phyloP scores from a whole-genome alignment of 2,113 vertebrate genomes.

The Callionymus lyra region DNA sequence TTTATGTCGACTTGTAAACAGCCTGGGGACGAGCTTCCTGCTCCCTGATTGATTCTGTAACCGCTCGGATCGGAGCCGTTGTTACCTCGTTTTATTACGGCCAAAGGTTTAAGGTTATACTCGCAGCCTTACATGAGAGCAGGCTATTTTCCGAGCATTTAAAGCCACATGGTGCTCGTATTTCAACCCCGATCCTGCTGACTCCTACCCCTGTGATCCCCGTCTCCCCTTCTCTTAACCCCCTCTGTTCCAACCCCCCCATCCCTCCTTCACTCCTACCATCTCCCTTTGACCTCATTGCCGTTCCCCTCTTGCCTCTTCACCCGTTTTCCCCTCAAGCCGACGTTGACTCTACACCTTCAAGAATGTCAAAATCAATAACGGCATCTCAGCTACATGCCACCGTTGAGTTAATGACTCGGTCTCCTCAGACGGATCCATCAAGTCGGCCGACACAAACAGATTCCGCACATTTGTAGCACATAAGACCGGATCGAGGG shows the following conservation, averaged over 20 bases:
- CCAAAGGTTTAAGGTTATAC: conserved; percentile 17
- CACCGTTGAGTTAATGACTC: conserved; percentile 56
- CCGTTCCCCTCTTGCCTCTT: conserved; percentile 31
- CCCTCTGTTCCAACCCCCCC: background rate
- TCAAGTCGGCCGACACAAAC: conserved; percentile 27
- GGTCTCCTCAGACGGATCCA: conserved; percentile 46
- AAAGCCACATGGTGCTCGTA: conserved; percentile 24
- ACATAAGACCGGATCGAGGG: no score
- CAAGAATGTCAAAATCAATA: conserved; percentile 51
- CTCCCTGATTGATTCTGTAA: conserved; percentile 28
- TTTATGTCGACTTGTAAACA: conserved; percentile 50
- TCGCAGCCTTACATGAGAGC: conserved; percentile 7
- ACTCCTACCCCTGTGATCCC: conserved; percentile 9
- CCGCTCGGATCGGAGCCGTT: no score
- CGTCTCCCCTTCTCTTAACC: background rate
- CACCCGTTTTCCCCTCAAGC: conserved; percentile 5
- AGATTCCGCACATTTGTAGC: background rate
- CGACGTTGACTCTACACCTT: conserved; percentile 8
- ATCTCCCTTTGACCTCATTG: conserved; percentile 24
- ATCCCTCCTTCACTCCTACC: conserved; percentile 2
- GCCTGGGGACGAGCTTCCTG: conserved; percentile 27
- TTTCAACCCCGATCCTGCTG: conserved; percentile 17
- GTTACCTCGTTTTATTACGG: conserved; percentile 13
- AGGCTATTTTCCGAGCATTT: conserved; percentile 13
- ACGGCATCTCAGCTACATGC: conserved; percentile 49